Evolutionary conservation across 2,113 vertebrate genomes (phyloP), one percentile per base, ranked within the genome.

Genomic region (Chloroceryle aenea): DNA sequence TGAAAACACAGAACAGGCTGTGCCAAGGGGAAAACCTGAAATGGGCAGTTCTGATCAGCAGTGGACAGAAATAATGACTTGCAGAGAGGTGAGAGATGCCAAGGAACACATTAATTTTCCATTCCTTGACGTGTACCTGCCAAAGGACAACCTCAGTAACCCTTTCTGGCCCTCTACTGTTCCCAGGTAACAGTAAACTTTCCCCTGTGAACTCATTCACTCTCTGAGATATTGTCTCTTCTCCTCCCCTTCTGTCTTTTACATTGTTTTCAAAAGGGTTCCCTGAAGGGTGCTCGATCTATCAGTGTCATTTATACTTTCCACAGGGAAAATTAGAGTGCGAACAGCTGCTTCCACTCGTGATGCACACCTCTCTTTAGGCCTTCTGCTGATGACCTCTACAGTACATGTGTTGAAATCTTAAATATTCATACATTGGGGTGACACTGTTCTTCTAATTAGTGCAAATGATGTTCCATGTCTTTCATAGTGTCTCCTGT

Each of bases 361-460:
- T 58, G 19, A 40, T 58, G 29, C 0, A 0, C n/a, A 85, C 63
- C 63, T 82, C 82, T 89, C 66, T 74, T 91, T 75, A 79, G 59
- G 72, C 69, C 64, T 96, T 96, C 83, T 95, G 85, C 80, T 92
- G 87, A 84, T 95, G 91, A 85, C 94, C 88, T 92, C 80, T 66
- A 32, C 48, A 91, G 59, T 56, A 89, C 64, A 58, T 52, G 56
- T 94, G 77, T 76, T 89, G 83, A 96, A 96, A 95, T 94, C 23
- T 84, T 58, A 97, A 95, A 93, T 94, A 93, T 79, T 90, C 93
- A 79, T 93, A 77, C 36, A 55, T 26, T 58, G 66, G n/a, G 73
- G 61, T 81, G 64, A 89, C 79, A 74, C 62, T 80, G 38, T 74
- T 90, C 69, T 61, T 97, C 87, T 97, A 97, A 97, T 96, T 89